Evolutionary conservation across 2,113 vertebrate species (phyloP).

Genomic region (Maccullochella peelii): DNA sequence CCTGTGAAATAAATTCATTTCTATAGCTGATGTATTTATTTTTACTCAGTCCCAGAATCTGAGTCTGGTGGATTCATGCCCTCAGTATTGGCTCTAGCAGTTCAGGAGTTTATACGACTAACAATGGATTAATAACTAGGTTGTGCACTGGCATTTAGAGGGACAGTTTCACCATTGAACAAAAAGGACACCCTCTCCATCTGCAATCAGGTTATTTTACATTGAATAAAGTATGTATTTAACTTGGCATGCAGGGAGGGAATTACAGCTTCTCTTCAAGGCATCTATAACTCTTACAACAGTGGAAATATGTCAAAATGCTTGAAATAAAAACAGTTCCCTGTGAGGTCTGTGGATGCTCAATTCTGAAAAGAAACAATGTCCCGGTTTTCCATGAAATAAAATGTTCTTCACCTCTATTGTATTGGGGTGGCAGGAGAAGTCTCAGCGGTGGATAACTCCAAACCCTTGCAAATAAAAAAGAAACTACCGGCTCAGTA

Average conservation of each 20-base stretch:
- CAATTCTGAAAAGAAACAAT: background rate
- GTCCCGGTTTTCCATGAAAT: background rate
- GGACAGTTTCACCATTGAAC: background rate
- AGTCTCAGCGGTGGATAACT: background rate
- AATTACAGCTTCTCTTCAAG: background rate
- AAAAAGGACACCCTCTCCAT: background rate
- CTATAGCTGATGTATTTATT: constrained; percentile 6
- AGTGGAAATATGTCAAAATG: background rate
- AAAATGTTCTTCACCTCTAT: background rate
- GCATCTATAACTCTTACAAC: no score
- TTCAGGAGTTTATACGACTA: background rate
- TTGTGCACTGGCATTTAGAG: background rate
- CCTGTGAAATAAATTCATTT: background rate
- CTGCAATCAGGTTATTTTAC: background rate
- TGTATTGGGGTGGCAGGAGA: background rate
- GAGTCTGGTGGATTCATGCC: background rate
- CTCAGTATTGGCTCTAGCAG: background rate
- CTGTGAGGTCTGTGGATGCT: background rate
- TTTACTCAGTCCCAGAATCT: background rate
- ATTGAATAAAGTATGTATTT: background rate
- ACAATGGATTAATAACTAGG: constrained; percentile 3
- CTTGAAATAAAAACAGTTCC: background rate
- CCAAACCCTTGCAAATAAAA: background rate
- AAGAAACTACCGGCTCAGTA: background rate
- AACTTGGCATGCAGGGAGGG: background rate